phyloP scores from a whole-genome alignment of 2,888 invertebrate genomes.

The Pterobdella sp. region DNA sequence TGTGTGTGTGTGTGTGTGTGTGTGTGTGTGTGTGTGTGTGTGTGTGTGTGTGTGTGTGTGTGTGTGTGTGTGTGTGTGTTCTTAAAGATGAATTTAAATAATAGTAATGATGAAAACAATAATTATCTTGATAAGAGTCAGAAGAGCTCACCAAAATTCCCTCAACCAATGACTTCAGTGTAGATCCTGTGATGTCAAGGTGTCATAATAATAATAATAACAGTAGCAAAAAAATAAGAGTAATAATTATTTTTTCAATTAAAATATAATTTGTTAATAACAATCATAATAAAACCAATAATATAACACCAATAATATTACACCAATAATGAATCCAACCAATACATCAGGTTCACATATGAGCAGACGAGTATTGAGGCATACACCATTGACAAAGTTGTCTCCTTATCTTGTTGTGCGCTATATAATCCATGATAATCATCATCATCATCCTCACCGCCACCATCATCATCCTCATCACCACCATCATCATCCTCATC shows the following conservation, averaged over 20 bases:
- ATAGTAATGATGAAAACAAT: no score
- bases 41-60: background rate
- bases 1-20: background rate
- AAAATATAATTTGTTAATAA: no score
- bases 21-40: background rate
- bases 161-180: no score
- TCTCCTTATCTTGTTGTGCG: background rate
- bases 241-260: no score
- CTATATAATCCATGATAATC: background rate
- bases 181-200: no score
- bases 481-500: background rate
- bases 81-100: background rate
- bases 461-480: background rate
- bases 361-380: slow-evolving; percentile 19
- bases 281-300: no score
- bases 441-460: background rate
- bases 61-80: background rate
- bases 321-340: no score
- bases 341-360: slow-evolving; percentile 14
- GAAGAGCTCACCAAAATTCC: no score
- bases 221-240: no score
- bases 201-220: no score
- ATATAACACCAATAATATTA: no score
- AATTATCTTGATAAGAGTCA: no score
- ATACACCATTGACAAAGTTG: background rate